Base-by-base conservation (phyloP, 1,140 invertebrate species). In the Wiebesia pumilae region DNA sequence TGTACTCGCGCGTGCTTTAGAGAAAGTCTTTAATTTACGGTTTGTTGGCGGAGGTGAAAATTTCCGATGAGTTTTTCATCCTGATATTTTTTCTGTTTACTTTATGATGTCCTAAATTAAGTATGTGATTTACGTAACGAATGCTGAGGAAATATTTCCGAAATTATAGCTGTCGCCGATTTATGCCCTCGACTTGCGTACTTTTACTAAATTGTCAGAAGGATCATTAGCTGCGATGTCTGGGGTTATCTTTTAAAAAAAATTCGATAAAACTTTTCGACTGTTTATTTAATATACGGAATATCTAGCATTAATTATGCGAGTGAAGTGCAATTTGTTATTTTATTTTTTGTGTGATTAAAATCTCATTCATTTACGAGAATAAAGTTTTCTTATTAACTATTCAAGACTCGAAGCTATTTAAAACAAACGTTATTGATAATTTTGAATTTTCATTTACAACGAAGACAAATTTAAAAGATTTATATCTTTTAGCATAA, bases 11-110 rank as follows among this genome's bases (percentile, higher is more conserved):
- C 3, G 19, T 16, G 40, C 10, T 16, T 30, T 0, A 33, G 84
- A 81, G 78, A 85, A 81, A 80, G 62, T 85, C 78, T 83, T 79
- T 83, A 87, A 79, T 83, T 82, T 86, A 86, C 75, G 69, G 62
- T 82, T 67, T n/a, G 62, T 69, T 40, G 51, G 51, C n/a, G 58
- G 51, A 81, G 69, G 40, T 82, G 80, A 77, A 82, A 75, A 86
- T 81, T 86, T 81, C 78, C 38, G 33, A 86, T 81, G 54, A 67
- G 65, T 86, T 81, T 85, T 85, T 79, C 71, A 47, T 80, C 77
- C 38, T 51, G 24, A 35, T 40, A 33, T 16, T 75, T 84, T 83
- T 83, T 47, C 30, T 47, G 24, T n/a, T 14, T 10, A 19, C 51
- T 81, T 81, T 81, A 85, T 69, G 78, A 81, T 27, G 67, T 81